phyloP scores from a whole-genome alignment of 2,797 vertebrate genomes.

The Varecia variegata region DNA sequence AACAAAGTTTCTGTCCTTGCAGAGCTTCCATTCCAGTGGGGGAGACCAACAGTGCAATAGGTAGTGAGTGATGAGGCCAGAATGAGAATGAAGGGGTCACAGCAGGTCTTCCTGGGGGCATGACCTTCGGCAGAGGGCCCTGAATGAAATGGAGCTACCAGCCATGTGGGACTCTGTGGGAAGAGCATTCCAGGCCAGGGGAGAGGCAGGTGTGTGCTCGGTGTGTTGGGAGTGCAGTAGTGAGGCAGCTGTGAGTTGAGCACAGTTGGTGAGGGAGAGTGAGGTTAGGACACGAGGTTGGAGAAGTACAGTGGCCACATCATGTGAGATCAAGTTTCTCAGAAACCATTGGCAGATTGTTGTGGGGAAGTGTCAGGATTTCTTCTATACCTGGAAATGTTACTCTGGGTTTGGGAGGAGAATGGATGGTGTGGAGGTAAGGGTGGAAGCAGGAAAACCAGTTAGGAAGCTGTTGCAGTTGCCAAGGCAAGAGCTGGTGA shows the following conservation, averaged over 20 bases:
- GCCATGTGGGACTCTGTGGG: not conserved
- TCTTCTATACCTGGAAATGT: not conserved
- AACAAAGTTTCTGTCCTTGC: not conserved
- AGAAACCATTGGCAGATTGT: not conserved
- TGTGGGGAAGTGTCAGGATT: not conserved
- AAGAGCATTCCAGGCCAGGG: not conserved
- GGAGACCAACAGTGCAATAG: not conserved
- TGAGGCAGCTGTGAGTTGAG: not conserved
- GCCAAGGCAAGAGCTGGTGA: not conserved
- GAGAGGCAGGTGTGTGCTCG: not conserved
- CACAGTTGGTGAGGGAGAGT: not conserved
- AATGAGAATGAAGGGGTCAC: not conserved
- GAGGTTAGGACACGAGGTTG: not conserved
- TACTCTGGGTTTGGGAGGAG: not conserved
- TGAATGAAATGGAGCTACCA: not conserved
- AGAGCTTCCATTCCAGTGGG: not conserved
- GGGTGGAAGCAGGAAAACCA: not conserved
- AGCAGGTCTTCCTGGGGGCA: too few relatives aligned
- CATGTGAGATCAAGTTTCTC: not conserved
- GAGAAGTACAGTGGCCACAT: not conserved
- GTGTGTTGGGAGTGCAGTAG: not conserved
- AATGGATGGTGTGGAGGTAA: not conserved
- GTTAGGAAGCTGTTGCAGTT: not conserved
- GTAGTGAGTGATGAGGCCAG: not conserved
- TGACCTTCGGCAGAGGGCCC: not conserved